Conservation (phyloP, 2,113 vertebrate species). For the Apodemus sylvaticus region DNA sequence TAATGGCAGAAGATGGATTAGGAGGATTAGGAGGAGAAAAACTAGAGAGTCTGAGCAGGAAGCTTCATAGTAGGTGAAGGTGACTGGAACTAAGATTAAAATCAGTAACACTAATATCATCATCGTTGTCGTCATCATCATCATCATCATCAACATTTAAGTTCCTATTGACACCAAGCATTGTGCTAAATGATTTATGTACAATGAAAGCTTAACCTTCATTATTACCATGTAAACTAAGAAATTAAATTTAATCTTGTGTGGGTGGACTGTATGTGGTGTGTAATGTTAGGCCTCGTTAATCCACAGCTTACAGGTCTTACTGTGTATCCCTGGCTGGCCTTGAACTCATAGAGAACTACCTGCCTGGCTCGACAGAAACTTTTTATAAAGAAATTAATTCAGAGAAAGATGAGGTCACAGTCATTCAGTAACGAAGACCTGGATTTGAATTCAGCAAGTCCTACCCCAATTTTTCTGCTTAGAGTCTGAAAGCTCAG, state of each 20-base stretch:
- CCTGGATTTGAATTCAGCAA: neutral
- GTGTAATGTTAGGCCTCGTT: neutral
- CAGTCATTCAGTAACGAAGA: neutral
- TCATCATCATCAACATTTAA: neutral
- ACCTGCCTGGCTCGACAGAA: neutral
- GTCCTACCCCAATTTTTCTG: neutral
- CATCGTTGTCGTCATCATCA: neutral
- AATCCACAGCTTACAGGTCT: neutral
- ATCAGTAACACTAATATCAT: neutral
- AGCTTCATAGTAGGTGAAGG: neutral
- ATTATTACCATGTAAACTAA: neutral
- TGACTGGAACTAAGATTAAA: neutral
- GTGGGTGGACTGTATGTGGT: neutral
- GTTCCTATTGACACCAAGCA: neutral
- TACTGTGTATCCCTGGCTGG: neutral
- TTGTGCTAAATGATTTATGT: neutral
- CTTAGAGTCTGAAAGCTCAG: neutral
- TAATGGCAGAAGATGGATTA: neutral
- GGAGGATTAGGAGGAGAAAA: neutral
- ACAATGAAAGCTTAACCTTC: neutral
- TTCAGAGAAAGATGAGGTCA: neutral
- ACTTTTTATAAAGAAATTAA: slow-evolving; percentile 16
- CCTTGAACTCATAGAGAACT: neutral
- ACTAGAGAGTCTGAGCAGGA: neutral
- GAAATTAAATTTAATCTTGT: neutral